A percentile compares a stretch with the other conserved stretches of the same genome.
phyloP scores from a whole-genome alignment of 2,888 invertebrate species.

The Uropetala carovei region DNA sequence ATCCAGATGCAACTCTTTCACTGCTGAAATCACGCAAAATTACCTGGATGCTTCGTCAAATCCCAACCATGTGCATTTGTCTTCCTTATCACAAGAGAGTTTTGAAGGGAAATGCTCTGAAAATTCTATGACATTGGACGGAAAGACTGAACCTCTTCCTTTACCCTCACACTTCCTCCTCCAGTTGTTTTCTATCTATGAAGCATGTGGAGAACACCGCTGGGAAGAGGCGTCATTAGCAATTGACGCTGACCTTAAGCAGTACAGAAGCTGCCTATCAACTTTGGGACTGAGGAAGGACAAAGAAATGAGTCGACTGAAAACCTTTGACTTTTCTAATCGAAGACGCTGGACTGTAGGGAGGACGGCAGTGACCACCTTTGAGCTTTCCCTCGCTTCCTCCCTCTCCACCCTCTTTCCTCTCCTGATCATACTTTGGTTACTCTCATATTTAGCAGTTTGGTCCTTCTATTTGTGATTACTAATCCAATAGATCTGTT shows the following conservation, averaged over 20 bases:
- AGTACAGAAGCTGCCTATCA: slow-evolving; percentile 28
- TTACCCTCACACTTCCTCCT: slow-evolving; percentile 38
- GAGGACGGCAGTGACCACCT: slow-evolving; percentile 28
- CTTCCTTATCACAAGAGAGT: background rate
- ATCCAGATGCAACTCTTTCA: background rate
- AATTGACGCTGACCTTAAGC: slow-evolving; percentile 40
- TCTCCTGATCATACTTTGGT: slow-evolving; percentile 41
- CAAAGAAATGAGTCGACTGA: background rate
- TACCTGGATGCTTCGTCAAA: slow-evolving; percentile 8
- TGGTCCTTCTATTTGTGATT: slow-evolving; percentile 65
- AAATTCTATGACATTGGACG: slow-evolving; percentile 23
- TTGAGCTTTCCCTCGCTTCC: slow-evolving; percentile 57
- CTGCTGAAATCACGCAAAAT: background rate
- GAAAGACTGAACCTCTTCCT: background rate
- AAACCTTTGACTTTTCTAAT: slow-evolving; percentile 48
- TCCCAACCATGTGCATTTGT: background rate
- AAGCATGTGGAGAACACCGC: slow-evolving; percentile 46
- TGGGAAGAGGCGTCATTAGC: slow-evolving; percentile 43
- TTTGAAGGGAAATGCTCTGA: background rate
- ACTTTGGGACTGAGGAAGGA: slow-evolving; percentile 56
- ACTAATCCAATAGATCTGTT: slow-evolving; percentile 16
- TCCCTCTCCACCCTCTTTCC: slow-evolving; percentile 42
- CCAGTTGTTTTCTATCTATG: slow-evolving; percentile 37
- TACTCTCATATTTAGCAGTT: slow-evolving; percentile 61
- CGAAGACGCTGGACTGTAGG: slow-evolving; percentile 33